phyloP scores from a whole-genome alignment of 64 coral and sea anemone genomes.

The Acropora yongei region DNA sequence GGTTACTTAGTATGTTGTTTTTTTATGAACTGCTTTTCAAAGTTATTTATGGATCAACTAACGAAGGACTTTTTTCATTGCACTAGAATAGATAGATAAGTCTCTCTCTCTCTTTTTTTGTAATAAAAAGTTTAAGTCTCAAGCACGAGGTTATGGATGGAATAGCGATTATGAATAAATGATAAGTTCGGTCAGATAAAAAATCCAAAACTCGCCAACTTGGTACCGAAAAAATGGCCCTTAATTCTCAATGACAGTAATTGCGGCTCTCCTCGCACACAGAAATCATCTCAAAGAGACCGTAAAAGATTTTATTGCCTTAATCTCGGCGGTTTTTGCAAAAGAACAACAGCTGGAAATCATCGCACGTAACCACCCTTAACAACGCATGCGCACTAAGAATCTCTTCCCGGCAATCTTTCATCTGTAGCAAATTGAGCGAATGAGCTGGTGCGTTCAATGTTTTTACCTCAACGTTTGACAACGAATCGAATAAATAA shows the following conservation, averaged over 20 bases:
- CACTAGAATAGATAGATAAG: background rate
- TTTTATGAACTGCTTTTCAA: background rate
- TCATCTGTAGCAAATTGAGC: background rate
- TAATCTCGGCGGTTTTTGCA: background rate
- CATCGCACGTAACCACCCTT: background rate
- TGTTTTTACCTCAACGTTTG: background rate
- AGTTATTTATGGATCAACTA: background rate
- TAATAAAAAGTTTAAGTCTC: conserved; percentile 8
- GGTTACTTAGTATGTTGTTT: background rate
- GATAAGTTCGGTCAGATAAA: conserved; percentile 43
- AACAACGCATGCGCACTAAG: conserved; percentile 20
- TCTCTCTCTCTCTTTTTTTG: no score
- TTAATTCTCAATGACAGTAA: background rate
- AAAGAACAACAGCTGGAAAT: conserved; percentile 42
- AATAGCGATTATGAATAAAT: conserved; percentile 77
- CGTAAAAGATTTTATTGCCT: conserved; percentile 15
- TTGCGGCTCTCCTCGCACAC: conserved; percentile 25
- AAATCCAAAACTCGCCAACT: conserved; percentile 82
- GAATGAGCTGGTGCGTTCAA: background rate
- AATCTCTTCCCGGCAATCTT: conserved; percentile 20
- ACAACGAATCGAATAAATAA: background rate
- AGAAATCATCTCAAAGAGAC: conserved; percentile 19
- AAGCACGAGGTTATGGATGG: conserved; percentile 45
- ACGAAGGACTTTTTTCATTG: background rate
- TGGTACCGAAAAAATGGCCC: conserved; percentile 26